Base-by-base conservation (phyloP, 2,113 vertebrate genomes). In the Gnathonemus longibarbis region DNA sequence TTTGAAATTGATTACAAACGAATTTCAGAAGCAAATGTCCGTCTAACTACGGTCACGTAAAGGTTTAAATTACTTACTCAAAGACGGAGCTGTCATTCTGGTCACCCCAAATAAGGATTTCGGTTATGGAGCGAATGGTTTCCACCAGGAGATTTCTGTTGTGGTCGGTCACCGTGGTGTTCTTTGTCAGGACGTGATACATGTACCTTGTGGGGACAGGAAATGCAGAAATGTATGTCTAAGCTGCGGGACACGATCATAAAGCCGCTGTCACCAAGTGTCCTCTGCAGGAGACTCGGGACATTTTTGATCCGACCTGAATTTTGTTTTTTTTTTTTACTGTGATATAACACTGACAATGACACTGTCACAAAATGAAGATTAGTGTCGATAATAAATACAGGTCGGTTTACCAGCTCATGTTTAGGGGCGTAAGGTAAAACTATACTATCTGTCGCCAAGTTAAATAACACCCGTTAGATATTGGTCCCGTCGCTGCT, bases 81-180 rank as follows among this genome's bases (percentile, higher is more conserved):
- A 99, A 99, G 1, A 99, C 98, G 1, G 98, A 99, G 95, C 98
- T 99, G 96, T 99, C 98, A 96, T 99, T 99, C 91, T 99, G 98
- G 93, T 99, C 98, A 2, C 98, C 98, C 98, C 98, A 99, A 84
- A 99, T 99, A 3, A 99, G 97, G 92, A 99, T 99, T 95, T 99
- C 98, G 0, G 98, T 99, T 91, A 99, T 99, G 80, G 98, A 98
- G 13, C 98, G 98, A 91, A 99, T 99, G 10, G 98, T 99, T 93
- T 99, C 98, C 84, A 99, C 98, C 5, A 99, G 95, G 13, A 99
- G 96, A 92, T 99, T 99, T 87, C 98, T 96, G 94, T 99, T 99
- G 94, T 98, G 96, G 91, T 99, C 98, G 0, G 98, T 99, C 86
- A 99, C 98, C 3, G 98, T 98, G n/a, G 98, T 99, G 91, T 99